Percentiles rank a stretch among this genome's conserved stretches.
Evolutionary conservation across 37 sponge, comb jelly and placozoan genomes (phyloP).

Genomic region (Hormiphora californensis): DNA sequence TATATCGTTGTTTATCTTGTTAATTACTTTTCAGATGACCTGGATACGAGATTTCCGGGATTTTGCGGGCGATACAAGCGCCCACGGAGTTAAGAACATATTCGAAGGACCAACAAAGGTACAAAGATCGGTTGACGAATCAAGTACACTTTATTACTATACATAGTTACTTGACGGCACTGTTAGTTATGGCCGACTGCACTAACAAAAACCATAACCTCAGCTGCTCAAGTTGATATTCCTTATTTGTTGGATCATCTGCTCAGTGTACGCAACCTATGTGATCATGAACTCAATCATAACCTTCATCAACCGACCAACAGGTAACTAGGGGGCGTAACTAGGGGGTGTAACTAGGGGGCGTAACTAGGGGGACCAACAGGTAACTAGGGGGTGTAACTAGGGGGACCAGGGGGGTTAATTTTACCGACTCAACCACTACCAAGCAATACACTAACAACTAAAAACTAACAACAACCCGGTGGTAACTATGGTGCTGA

Average conservation of each 20-base stretch:
- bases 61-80: slow-evolving; percentile 8
- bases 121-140: not conserved
- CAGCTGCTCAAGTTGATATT: slow-evolving; percentile 12
- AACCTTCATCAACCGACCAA: not conserved
- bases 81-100: slow-evolving; percentile 18
- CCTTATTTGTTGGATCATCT: not conserved
- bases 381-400: too few relatives aligned
- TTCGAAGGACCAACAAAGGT: slow-evolving; percentile 8
- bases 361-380: too few relatives aligned
- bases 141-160: not conserved
- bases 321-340: too few relatives aligned
- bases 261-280: not conserved
- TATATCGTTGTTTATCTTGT: too few relatives aligned
- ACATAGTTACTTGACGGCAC: not conserved
- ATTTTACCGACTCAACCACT: too few relatives aligned
- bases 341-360: too few relatives aligned
- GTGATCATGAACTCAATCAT: not conserved
- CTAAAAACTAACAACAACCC: too few relatives aligned
- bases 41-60: slow-evolving; percentile 23
- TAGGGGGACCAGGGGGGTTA: too few relatives aligned
- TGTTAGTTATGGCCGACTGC: too few relatives aligned
- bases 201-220: too few relatives aligned
- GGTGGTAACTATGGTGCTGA: too few relatives aligned
- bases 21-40: slow-evolving; percentile 28
- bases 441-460: too few relatives aligned